phyloP scores from a whole-genome alignment of 2,888 invertebrate species.

The Yponomeuta plumbellus region DNA sequence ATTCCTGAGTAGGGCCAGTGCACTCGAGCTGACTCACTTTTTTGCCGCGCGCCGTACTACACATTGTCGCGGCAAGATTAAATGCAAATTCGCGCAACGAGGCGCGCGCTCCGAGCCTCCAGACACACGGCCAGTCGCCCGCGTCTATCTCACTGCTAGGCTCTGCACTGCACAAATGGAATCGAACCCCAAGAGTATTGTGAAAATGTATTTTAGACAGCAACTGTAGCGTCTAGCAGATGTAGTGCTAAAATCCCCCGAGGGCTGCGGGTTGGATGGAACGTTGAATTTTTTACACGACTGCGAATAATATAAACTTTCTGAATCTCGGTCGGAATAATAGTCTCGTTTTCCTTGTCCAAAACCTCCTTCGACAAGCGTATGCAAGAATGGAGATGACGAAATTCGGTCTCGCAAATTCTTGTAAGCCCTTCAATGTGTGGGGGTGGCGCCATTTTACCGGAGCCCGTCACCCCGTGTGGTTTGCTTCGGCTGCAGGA shows the following conservation, averaged over 20 bases:
- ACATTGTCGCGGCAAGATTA: slow-evolving; percentile 22
- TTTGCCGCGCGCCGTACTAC: slow-evolving; percentile 16
- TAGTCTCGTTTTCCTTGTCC: not conserved
- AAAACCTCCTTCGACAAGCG: not conserved
- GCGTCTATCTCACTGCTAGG: not conserved
- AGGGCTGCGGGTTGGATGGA: not conserved
- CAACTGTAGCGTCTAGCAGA: not conserved
- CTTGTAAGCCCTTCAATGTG: slow-evolving; percentile 10
- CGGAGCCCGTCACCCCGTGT: not conserved
- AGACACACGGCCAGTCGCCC: not conserved
- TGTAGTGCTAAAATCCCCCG: not conserved
- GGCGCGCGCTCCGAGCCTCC: not conserved
- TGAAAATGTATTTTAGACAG: not conserved
- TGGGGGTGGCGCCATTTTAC: slow-evolving; percentile 2
- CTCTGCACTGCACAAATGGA: not conserved
- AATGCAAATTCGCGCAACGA: slow-evolving; percentile 29
- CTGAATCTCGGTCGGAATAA: not conserved
- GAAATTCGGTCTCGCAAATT: not conserved
- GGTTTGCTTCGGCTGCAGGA: not conserved
- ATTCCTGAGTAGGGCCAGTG: not conserved
- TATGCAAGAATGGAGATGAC: slow-evolving; percentile 1
- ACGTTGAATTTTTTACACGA: not conserved
- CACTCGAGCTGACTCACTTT: slow-evolving; percentile 9
- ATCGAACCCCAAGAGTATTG: not conserved
- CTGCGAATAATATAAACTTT: not conserved